These are phyloP conservation scores for Pyrrhia umbra DNA, from an alignment of 2,888 invertebrate species.

Conservation along the genomic window DNA sequence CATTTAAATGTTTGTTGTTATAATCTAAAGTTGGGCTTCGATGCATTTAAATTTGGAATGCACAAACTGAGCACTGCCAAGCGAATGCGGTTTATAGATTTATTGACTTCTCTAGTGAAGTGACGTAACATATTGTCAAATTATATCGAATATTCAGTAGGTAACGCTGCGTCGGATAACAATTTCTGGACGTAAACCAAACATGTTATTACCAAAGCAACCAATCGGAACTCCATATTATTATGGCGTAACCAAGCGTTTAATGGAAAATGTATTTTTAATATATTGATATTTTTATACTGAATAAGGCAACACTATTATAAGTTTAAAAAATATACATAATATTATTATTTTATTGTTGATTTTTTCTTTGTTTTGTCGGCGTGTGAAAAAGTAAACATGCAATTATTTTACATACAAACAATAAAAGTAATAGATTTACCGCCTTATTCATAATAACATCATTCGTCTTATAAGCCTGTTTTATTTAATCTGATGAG, in stretches of 20 bases:
- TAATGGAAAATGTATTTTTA: slow-evolving; percentile 49
- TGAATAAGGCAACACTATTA: slow-evolving; percentile 32
- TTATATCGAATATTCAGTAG: slow-evolving; percentile 3
- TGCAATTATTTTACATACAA: slow-evolving; percentile 9
- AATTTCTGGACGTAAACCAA: background rate
- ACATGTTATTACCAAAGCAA: background rate
- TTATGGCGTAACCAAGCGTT: slow-evolving; percentile 17
- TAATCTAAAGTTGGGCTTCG: background rate
- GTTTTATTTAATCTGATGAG: no score
- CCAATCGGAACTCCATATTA: slow-evolving; percentile 53
- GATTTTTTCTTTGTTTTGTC: slow-evolving; percentile 31
- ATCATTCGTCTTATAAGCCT: no score
- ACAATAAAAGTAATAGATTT: background rate
- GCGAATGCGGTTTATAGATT: no score
- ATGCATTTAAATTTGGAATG: background rate
- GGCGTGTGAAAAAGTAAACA: background rate
- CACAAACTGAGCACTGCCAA: slow-evolving; percentile 7
- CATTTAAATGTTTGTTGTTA: background rate
- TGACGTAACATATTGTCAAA: background rate
- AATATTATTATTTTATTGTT: slow-evolving; percentile 49
- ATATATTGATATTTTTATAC: slow-evolving; percentile 63
- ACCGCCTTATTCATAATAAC: no score
- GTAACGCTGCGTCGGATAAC: background rate
- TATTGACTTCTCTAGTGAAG: background rate
- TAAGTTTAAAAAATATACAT: slow-evolving; percentile 37